Evolutionary conservation across 1,140 invertebrate species (phyloP).

Genomic region (Papilio aristodemus): DNA sequence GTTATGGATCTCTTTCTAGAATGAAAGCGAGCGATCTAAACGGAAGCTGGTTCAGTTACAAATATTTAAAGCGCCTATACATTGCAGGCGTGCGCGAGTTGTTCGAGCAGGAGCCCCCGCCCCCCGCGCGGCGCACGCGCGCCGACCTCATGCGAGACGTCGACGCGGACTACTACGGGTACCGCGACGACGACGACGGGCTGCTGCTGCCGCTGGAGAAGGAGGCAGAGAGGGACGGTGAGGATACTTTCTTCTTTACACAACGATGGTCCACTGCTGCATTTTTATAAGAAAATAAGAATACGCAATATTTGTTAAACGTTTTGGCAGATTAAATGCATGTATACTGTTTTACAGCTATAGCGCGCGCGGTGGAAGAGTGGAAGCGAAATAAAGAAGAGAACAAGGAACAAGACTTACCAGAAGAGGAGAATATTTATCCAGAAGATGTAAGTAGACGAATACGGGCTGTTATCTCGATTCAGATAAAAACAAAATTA

Average conservation of each 20-base stretch:
- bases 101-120: conserved; percentile 97
- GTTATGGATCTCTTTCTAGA: too few relatives aligned
- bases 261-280: too few relatives aligned
- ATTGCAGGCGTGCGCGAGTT: conserved; percentile 93
- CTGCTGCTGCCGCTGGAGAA: conserved; percentile 94
- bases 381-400: conserved; percentile 85
- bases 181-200: conserved; percentile 98
- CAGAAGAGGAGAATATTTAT: conserved; percentile 81
- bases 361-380: conserved; percentile 82
- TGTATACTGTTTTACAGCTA: conserved; percentile 77
- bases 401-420: conserved; percentile 71
- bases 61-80: background rate
- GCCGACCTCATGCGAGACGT: conserved; percentile 99
- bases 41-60: too few relatives aligned
- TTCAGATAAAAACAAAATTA: too few relatives aligned
- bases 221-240: conserved; percentile 87
- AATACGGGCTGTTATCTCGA: too few relatives aligned
- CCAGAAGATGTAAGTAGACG: conserved; percentile 67
- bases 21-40: too few relatives aligned
- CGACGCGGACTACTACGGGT: conserved; percentile 99
- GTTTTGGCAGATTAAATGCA: too few relatives aligned
- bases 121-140: conserved; percentile 93
- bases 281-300: too few relatives aligned
- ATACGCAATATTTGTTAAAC: too few relatives aligned
- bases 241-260: too few relatives aligned